phyloP scores from a whole-genome alignment of 1,140 invertebrate genomes.

The Cyclargus thomasi region DNA sequence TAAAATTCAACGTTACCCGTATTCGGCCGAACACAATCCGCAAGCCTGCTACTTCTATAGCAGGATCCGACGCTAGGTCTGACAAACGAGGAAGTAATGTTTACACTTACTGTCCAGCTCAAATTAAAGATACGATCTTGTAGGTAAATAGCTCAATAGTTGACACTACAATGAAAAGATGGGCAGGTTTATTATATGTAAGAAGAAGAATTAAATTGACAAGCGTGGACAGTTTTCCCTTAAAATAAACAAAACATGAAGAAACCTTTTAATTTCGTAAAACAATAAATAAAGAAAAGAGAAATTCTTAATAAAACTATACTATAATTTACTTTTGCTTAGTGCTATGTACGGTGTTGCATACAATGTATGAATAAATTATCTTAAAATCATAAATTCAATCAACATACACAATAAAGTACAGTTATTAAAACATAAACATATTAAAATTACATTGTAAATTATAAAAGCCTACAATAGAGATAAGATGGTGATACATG shows the following conservation, averaged over 20 bases:
- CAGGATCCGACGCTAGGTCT: background rate
- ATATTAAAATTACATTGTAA: slow-evolving; percentile 6
- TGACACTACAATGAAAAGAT: background rate
- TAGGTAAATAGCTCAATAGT: background rate
- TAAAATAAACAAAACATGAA: no score
- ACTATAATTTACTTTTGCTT: no score
- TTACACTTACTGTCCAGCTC: background rate
- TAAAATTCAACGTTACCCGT: slow-evolving; percentile 29
- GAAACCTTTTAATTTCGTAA: no score
- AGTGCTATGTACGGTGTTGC: background rate
- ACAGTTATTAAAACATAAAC: slow-evolving; percentile 3
- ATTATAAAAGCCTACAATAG: slow-evolving; percentile 12
- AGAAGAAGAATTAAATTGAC: no score
- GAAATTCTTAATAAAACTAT: no score
- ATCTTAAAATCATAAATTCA: background rate
- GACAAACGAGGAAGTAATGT: background rate
- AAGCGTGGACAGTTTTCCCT: no score
- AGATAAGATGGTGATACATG: slow-evolving; percentile 16
- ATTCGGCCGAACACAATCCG: slow-evolving; percentile 23
- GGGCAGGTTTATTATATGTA: background rate
- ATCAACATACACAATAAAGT: background rate
- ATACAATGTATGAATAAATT: background rate
- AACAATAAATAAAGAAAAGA: no score
- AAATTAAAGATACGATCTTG: background rate
- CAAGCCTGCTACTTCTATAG: slow-evolving; percentile 19